Evolutionary conservation across 2,888 invertebrate species (phyloP).

Genomic region (Ellobium chinense): DNA sequence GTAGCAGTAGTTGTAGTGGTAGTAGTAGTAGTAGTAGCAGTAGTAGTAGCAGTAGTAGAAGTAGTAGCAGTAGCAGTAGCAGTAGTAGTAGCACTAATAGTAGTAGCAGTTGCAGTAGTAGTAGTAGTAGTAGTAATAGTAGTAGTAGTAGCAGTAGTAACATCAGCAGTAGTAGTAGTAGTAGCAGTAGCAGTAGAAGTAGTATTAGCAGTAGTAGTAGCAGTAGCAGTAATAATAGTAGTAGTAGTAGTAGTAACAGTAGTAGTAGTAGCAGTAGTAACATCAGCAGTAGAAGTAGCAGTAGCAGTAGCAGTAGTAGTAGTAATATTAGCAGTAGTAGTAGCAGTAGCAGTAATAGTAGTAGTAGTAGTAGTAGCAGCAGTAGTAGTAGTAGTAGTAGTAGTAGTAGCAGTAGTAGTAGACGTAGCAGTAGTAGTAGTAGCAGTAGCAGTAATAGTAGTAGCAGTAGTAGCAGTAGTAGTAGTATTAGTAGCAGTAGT

Average conservation of each 20-base stretch:
- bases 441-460: background rate
- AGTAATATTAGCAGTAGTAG: background rate
- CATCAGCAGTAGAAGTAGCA: no score
- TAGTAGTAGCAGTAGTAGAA: background rate
- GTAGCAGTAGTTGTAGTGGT: conserved; percentile 1
- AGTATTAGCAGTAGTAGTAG: background rate
- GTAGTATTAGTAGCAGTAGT: no score
- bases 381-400: background rate
- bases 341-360: background rate
- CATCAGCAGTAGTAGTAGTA: no score
- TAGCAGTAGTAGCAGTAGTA: background rate
- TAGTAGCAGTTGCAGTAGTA: background rate
- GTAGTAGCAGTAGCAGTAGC: background rate
- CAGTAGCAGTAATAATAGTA: background rate
- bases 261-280: no score
- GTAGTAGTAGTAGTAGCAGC: background rate
- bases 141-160: background rate
- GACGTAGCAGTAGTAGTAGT: background rate
- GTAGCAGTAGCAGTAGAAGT: background rate
- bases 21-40: background rate
- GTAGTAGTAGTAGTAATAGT: background rate
- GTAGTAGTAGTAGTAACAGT: background rate
- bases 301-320: no score
- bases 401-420: background rate
- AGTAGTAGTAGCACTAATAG: background rate